Conservation (phyloP, 2,888 invertebrate genomes). For the Eupithecia insigniata region DNA sequence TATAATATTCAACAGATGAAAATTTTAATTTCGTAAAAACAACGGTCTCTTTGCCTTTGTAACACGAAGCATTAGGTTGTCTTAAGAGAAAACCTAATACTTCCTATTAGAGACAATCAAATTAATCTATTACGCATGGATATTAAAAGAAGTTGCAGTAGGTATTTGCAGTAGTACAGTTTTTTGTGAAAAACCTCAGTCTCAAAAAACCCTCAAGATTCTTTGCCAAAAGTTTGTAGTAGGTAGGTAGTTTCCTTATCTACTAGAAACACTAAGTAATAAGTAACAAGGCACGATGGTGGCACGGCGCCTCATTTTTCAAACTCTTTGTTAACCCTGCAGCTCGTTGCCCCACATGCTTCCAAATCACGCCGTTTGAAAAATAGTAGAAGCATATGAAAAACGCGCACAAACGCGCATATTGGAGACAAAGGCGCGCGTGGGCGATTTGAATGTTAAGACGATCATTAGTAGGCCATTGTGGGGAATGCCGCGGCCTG, state of each 20-base stretch:
- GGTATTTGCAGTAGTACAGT: too few relatives aligned
- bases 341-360: slow-evolving; percentile 76
- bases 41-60: too few relatives aligned
- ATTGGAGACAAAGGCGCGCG: slow-evolving; percentile 79
- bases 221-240: neutral
- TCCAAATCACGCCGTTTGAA: slow-evolving; percentile 73
- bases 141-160: too few relatives aligned
- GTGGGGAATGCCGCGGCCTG: slow-evolving; percentile 67
- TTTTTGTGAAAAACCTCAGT: neutral
- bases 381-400: slow-evolving; percentile 74
- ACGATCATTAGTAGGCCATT: slow-evolving; percentile 79
- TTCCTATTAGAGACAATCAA: too few relatives aligned
- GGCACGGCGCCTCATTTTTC: neutral
- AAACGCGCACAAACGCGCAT: slow-evolving; percentile 70
- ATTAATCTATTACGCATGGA: too few relatives aligned
- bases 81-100: too few relatives aligned
- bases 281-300: neutral
- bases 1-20: too few relatives aligned
- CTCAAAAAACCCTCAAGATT: neutral
- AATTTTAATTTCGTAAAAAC: too few relatives aligned
- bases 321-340: slow-evolving; percentile 31
- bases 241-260: neutral
- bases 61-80: too few relatives aligned
- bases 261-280: neutral
- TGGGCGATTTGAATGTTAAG: slow-evolving; percentile 82